These are phyloP conservation scores for Drosophila demipolita DNA, from an alignment of 2,888 invertebrate genomes.

Conservation along the genomic window DNA sequence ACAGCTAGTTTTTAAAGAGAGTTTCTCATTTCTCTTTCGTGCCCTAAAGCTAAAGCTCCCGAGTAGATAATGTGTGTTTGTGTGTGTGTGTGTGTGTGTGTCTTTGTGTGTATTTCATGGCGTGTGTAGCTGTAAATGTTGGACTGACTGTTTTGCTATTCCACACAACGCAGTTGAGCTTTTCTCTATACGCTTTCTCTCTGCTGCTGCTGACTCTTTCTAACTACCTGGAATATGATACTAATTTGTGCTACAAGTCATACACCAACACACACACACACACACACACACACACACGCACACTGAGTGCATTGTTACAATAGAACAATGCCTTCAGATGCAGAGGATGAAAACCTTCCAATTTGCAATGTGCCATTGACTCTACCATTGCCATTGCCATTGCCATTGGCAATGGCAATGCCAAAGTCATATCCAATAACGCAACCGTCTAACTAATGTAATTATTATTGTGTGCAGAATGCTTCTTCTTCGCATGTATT, in stretches of 20 bases:
- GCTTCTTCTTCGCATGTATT: conserved; percentile 1
- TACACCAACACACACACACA: background rate
- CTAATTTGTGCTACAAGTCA: background rate
- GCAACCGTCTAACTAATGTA: conserved; percentile 31
- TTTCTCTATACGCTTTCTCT: background rate
- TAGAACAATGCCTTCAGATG: conserved; percentile 2
- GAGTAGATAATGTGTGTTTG: background rate
- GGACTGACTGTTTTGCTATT: conserved; percentile 7
- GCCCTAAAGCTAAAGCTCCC: background rate
- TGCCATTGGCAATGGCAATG: conserved; percentile 13
- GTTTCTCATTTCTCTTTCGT: background rate
- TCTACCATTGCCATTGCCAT: conserved; percentile 5
- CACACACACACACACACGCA: background rate
- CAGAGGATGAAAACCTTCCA: background rate
- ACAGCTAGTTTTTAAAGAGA: background rate
- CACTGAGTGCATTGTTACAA: background rate
- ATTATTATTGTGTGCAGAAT: conserved; percentile 27
- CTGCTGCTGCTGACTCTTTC: background rate
- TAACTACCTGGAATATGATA: conserved; percentile 1
- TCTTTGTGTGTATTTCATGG: background rate
- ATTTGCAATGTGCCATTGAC: conserved; percentile 1
- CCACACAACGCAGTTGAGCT: background rate
- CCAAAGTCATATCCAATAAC: conserved; percentile 18
- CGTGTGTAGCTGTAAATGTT: conserved; percentile 7
- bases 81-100: background rate